Evolutionary conservation across 2,113 vertebrate species (phyloP), one percentile per base, ranked within the genome.

Genomic region (Fulica atra): DNA sequence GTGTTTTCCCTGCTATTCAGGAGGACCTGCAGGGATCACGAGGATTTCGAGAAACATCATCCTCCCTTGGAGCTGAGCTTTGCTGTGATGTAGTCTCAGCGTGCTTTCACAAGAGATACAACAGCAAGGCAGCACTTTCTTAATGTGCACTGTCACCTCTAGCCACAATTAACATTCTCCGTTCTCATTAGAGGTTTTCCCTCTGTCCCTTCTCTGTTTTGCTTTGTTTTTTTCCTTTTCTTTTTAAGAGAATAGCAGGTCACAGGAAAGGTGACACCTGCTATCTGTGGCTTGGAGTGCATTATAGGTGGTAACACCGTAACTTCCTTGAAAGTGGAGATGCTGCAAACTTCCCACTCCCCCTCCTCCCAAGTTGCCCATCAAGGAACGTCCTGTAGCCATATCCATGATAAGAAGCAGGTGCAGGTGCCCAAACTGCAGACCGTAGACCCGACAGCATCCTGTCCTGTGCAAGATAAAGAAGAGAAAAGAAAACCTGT

Each of bases 121-220:
- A 82, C 10, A 73, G 68, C 76, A 88, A 86, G 61, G 46, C 59
- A 78, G 79, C 16, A 29, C 70, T 90, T 96, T 86, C 82, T 82
- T 92, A 68, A 17, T 77, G 64, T 68, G 61, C 63, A 38, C 38
- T 87, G 79, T 74, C 85, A 83, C 92, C 89, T 93, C 76, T 51
- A 92, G 94, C 42, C 88, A 86, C 72, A 95, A 74, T 93, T 96
- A 94, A 93, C 88, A 86, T 85, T 88, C 59, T 60, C 25, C 51
- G 38, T 92, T 88, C 85, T 94, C 71, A 87, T 92, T 74, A 88
- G 56, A 77, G 18, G 29, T 53, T 93, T 83, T 81, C 13, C 16
- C 42, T 83, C 81, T 77, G 40, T 54, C 73, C 28, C 14, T 82
- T 82, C 70, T 70, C 24, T 54, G 20, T 3, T 61, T 84, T 60